Conservation (phyloP, 2,888 invertebrate genomes). For the Drosophila anomelani region DNA sequence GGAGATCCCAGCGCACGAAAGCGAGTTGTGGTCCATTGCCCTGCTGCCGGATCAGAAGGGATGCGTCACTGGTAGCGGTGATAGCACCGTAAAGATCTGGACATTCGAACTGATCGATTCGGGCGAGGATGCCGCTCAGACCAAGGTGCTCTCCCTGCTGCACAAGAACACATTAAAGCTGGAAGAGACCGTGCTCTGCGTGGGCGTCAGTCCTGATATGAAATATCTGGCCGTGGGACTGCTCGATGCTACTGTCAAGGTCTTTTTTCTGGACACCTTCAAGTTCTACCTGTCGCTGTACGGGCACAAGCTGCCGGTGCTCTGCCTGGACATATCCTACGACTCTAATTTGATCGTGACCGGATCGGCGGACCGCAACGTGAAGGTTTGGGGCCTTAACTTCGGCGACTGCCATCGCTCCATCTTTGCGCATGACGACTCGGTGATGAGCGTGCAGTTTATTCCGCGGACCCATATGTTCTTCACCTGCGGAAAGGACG, state of each 20-base stretch:
- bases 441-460: constrained; percentile 95
- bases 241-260: constrained; percentile 96
- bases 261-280: constrained; percentile 96
- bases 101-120: constrained; percentile 93
- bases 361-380: constrained; percentile 97
- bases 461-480: constrained; percentile 96
- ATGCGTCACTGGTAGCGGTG: constrained; percentile 93
- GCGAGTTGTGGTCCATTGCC: constrained; percentile 92
- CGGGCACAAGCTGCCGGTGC: constrained; percentile 97
- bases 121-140: constrained; percentile 85
- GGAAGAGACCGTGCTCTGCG: constrained; percentile 94
- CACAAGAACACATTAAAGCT: constrained; percentile 93
- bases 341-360: constrained; percentile 95
- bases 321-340: constrained; percentile 96
- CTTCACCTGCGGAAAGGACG: constrained; percentile 97
- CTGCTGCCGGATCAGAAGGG: constrained; percentile 93
- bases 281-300: constrained; percentile 98
- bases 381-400: constrained; percentile 99
- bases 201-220: constrained; percentile 93
- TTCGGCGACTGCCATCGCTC: constrained; percentile 99
- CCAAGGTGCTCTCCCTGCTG: constrained; percentile 89
- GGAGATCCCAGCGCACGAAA: constrained; percentile 92
- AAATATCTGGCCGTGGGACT: constrained; percentile 95
- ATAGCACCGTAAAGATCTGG: constrained; percentile 97
- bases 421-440: constrained; percentile 98